Percentiles rank a stretch among this genome's conserved stretches.
phyloP scores from a whole-genome alignment of 2,797 vertebrate species.

The Enteromius argenteus region DNA sequence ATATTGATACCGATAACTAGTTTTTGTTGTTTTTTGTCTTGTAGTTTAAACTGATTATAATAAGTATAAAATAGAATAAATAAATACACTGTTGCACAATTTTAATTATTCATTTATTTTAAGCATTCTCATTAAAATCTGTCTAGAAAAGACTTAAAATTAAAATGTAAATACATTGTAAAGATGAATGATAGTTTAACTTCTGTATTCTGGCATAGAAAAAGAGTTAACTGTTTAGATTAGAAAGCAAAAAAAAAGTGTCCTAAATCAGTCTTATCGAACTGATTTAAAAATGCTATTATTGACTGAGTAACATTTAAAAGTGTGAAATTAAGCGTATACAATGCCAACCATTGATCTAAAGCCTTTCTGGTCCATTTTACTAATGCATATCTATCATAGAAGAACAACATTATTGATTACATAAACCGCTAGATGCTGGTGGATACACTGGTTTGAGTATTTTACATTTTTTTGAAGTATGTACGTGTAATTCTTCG shows the following conservation, averaged over 20 bases:
- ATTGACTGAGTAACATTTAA: neutral
- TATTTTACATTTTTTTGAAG: neutral
- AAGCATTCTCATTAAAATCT: neutral
- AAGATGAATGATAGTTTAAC: neutral
- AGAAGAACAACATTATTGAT: neutral
- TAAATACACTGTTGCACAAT: neutral
- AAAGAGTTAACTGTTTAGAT: neutral
- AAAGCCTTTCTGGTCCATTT: neutral
- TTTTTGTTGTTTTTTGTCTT: no score
- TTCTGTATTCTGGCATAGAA: neutral
- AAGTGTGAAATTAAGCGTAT: neutral
- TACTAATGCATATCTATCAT: neutral
- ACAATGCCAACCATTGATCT: neutral
- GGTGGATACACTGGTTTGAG: conserved; percentile 6
- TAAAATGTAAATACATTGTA: neutral
- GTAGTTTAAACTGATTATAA: neutral
- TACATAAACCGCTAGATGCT: neutral
- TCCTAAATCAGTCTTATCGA: neutral
- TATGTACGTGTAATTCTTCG: neutral
- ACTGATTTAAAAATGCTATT: neutral
- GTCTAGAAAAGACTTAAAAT: neutral
- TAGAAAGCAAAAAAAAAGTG: neutral
- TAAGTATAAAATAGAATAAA: neutral
- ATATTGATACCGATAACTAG: neutral
- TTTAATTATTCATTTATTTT: no score